phyloP scores from a whole-genome alignment of 2,888 invertebrate species.

The Prosopocoilus inquinatus region DNA sequence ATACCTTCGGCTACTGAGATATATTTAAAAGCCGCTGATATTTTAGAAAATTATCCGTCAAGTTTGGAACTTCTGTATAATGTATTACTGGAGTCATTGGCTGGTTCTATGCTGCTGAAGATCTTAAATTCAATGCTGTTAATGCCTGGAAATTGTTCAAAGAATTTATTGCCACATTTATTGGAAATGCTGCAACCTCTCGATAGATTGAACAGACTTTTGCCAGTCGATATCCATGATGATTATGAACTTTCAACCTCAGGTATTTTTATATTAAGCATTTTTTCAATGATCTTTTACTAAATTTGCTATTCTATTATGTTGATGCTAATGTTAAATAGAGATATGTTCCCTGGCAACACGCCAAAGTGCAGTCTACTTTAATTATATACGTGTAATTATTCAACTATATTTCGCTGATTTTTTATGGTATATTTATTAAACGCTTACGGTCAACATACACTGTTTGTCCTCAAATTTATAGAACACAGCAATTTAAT shows the following conservation, averaged over 20 bases:
- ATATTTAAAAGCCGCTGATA: conserved; percentile 41
- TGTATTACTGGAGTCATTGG: conserved; percentile 56
- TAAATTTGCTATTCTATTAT: background rate
- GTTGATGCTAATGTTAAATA: background rate
- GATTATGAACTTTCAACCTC: conserved; percentile 37
- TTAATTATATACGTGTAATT: too few species aligned
- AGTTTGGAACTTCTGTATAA: conserved; percentile 49
- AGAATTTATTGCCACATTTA: conserved; percentile 44
- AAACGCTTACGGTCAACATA: too few species aligned
- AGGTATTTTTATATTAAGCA: conserved; percentile 28
- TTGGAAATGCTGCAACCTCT: conserved; percentile 48
- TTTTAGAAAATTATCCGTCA: conserved; percentile 43
- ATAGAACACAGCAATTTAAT: too few species aligned
- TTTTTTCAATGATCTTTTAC: background rate
- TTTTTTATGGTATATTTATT: too few species aligned
- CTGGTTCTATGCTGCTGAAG: conserved; percentile 59
- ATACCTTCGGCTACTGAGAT: conserved; percentile 43
- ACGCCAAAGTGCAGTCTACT: too few species aligned
- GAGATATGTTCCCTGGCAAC: background rate
- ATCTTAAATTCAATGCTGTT: conserved; percentile 57
- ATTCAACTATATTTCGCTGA: too few species aligned
- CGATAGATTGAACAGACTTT: conserved; percentile 47
- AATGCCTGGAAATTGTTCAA: conserved; percentile 50
- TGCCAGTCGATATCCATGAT: conserved; percentile 45
- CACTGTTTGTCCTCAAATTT: too few species aligned